phyloP scores from a whole-genome alignment of 2,888 invertebrate genomes.

The Lydus trimaculatus region DNA sequence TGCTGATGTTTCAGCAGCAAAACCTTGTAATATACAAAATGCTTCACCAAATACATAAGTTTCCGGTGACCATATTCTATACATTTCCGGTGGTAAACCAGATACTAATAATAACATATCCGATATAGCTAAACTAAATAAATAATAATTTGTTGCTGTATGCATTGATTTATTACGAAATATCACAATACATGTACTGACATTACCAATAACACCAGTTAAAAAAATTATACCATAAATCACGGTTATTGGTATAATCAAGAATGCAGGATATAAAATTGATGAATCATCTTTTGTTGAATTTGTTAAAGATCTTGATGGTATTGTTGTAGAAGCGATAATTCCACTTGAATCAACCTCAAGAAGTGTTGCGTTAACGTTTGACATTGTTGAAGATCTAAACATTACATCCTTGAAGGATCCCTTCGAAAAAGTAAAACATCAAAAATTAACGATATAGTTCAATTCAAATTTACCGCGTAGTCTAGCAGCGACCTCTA shows the following conservation, averaged over 20 bases:
- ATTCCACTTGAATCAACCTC: too few species aligned
- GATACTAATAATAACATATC: conserved; percentile 81
- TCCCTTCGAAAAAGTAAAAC: too few species aligned
- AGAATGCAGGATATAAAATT: conserved; percentile 62
- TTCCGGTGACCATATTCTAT: conserved; percentile 76
- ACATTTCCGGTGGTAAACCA: conserved; percentile 85
- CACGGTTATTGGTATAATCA: conserved; percentile 77
- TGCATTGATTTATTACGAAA: conserved; percentile 86
- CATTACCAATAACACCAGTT: conserved; percentile 81
- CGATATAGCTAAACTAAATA: conserved; percentile 85
- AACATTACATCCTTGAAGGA: too few species aligned
- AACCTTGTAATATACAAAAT: conserved; percentile 79
- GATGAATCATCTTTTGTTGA: not conserved
- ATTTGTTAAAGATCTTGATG: not conserved
- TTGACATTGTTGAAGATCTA: not conserved
- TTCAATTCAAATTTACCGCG: too few species aligned
- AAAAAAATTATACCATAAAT: conserved; percentile 79
- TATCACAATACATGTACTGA: conserved; percentile 88
- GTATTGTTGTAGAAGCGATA: too few species aligned
- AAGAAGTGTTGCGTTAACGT: too few species aligned
- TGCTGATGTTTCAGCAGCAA: conserved; percentile 81
- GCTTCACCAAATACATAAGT: conserved; percentile 80
- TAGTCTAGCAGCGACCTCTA: too few species aligned
- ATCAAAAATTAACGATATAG: too few species aligned
- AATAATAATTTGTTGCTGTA: conserved; percentile 80